Evolutionary conservation across 2,113 vertebrate species (phyloP).

Genomic region (Ochotona princeps): DNA sequence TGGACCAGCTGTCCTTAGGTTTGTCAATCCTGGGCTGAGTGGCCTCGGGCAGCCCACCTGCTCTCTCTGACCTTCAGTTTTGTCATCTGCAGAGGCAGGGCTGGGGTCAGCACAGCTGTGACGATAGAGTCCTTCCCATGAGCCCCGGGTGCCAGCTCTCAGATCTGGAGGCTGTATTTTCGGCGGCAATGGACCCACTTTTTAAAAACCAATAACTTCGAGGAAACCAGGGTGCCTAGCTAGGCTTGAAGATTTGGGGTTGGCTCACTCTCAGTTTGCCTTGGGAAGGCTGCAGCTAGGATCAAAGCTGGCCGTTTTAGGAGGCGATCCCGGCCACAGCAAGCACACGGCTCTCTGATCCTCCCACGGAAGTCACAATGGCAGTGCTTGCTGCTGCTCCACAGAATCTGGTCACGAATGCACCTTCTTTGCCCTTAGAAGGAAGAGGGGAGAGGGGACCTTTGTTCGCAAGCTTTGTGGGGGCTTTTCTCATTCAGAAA

Average conservation of each 20-base stretch:
- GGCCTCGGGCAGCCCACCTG: not conserved
- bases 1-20: not conserved
- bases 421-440: not conserved
- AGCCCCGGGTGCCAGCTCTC: not conserved
- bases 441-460: not conserved
- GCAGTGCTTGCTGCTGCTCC: not conserved
- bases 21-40: not conserved
- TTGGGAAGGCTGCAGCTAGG: conserved; percentile 15
- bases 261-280: not conserved
- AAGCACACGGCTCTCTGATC: not conserved
- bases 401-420: not conserved
- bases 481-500: not conserved
- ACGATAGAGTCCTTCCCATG: not conserved
- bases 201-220: not conserved
- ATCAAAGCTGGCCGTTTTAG: conserved; percentile 30
- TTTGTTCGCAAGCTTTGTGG: not conserved
- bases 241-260: conserved; percentile 23
- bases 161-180: not conserved
- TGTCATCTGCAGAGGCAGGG: not conserved
- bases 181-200: not conserved
- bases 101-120: not conserved
- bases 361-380: not conserved
- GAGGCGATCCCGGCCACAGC: not conserved
- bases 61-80: not conserved
- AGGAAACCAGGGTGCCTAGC: not conserved